Base-by-base conservation (phyloP, 2,888 invertebrate genomes). In the Drosophila paracracens region DNA sequence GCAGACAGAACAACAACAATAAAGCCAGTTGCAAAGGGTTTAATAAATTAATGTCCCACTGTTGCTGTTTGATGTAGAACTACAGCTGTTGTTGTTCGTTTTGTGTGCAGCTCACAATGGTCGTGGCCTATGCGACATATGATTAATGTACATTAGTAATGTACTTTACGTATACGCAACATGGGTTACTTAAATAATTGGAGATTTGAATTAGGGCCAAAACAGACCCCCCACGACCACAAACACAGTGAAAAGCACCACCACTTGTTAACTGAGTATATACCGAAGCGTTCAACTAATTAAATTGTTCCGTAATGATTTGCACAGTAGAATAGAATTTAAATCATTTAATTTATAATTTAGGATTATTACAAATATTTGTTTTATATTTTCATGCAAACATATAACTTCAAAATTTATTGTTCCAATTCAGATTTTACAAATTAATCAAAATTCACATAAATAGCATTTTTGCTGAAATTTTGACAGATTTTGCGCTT, bases 1-100 rank as follows among this genome's bases (percentile, higher is more conserved):
- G 29, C 33, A 21, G 31, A 56, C 40, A 46, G 11, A 61, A 27
- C 50, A 54, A 31, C 59, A 48, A 40, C 56, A 67, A 58, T 21
- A 50, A 40, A 27, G 18, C 8, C 25, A 25, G 46, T 25, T 16
- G 58, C 54, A 69, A 58, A 58, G 33, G 60, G 80, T 63, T 82
- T 83, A 75, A 81, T 78, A 76, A 74, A 83, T 88, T 83, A 83
- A 83, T 74, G 66, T 64, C 70, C 38, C 52, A 65, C 63, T 58
- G 60, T 51, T 50, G 21, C 54, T 58, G 46, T 57, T 58, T 59
- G 53, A 59, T 35, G 51, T 27, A n/a, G 52, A 46, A 29, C 57
- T 54, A 48, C 27, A 35, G 50, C 56, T 29, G 54, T 51, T 50
- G 35, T 57, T 50, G 38, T 48, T n/a, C 27, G 25, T 51, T 11